Conservation (phyloP, 2,888 invertebrate genomes). For the Argyresthia goedartella region DNA sequence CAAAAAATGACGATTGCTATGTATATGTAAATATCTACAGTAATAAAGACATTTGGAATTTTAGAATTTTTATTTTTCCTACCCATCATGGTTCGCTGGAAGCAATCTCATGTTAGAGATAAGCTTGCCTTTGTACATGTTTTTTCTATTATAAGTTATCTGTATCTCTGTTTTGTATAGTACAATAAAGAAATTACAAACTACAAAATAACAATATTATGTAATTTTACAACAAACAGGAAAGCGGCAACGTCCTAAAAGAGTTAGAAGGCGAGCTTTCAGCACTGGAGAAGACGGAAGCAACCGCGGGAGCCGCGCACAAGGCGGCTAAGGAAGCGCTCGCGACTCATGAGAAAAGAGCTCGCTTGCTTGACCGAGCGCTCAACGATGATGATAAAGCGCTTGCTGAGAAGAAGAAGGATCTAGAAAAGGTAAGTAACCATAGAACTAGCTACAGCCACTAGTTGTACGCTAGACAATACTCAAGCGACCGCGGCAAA, state of each 20-base stretch:
- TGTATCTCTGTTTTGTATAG: too few relatives aligned
- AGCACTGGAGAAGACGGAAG: conserved; percentile 76
- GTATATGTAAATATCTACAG: too few relatives aligned
- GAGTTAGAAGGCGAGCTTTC: conserved; percentile 75
- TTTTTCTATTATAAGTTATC: too few relatives aligned
- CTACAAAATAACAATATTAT: too few relatives aligned
- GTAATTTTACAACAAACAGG: conserved; percentile 48
- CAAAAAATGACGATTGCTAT: too few relatives aligned
- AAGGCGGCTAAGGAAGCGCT: conserved; percentile 77
- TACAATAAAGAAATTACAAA: too few relatives aligned
- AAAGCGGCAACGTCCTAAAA: conserved; percentile 74
- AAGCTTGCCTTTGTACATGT: too few relatives aligned
- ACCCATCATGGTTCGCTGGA: too few relatives aligned
- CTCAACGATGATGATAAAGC: conserved; percentile 76
- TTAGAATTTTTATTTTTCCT: too few relatives aligned
- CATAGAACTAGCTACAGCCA: not conserved
- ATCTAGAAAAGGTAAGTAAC: conserved; percentile 63
- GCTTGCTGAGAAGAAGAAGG: conserved; percentile 68
- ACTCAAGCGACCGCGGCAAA: not conserved
- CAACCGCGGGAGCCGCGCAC: conserved; percentile 72
- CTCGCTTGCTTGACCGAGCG: conserved; percentile 76
- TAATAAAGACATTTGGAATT: too few relatives aligned
- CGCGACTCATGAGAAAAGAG: conserved; percentile 76
- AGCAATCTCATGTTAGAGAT: too few relatives aligned
- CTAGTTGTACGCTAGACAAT: not conserved